Evolutionary conservation across 2,797 vertebrate genomes (phyloP), one percentile per base, ranked within the genome.

Genomic region (Clarias fuscus): DNA sequence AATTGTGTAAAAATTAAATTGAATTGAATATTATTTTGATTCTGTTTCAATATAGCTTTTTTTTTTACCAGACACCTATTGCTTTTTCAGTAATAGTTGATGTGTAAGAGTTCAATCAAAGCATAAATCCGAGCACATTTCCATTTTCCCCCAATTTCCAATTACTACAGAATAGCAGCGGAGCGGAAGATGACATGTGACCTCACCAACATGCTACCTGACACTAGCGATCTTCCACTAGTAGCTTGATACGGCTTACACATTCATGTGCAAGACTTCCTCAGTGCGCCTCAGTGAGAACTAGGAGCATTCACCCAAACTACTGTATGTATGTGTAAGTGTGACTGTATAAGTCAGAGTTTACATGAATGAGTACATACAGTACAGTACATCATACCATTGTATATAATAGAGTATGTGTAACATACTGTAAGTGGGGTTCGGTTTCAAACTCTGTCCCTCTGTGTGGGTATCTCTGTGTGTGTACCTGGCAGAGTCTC

Each of bases 201-300:
- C 79, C 75, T 78, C 58, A 24, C 33, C 90, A 89, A 91, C 92
- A 92, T 77, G 17, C 84, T 62, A 86, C 71, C 84, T 61, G 86
- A 89, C n/a, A 48, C 40, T 5, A 75, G 82, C 79, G 84, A 91
- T 89, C 92, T 17, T 20, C 6, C 15, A 13, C 86, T 72, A 15
- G 86, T 72, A 78, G 88, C 87, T 88, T 89, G 87, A 82, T 37
- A 84, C 68, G 87, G 80, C 90, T 85, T 62, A 87, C 93, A 90
- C 91, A 93, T 91, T 93, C 92, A 92, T 91, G 92, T 92, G 92
- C 30, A 22, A 68, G 64, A 87, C 84, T 93, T 93, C 91, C 92
- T 8, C 13, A 56, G 24, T 76, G 83, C 62, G 53, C 22, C 4
- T 17, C 58, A n/a, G 77, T 1, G 83, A 88, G 86, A 92, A 90